Evolutionary conservation across 2,113 vertebrate species (phyloP).

Genomic region (Grallaria varia): DNA sequence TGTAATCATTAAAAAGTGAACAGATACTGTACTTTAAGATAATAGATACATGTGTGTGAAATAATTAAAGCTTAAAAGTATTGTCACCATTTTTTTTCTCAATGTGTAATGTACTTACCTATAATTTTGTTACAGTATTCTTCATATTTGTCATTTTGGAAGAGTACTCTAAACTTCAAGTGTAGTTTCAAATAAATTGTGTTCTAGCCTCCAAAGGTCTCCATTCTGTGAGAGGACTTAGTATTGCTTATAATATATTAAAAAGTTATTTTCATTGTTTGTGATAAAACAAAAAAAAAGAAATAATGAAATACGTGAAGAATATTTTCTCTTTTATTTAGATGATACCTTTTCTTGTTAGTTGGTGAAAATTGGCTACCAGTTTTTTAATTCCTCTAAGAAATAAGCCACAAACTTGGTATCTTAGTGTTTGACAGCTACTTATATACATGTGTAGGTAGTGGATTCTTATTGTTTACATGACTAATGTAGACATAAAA

Average conservation of each 20-base stretch:
- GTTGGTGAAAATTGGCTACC: background rate
- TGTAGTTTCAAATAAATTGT: background rate
- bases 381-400: background rate
- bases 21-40: slow-evolving; percentile 70
- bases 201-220: background rate
- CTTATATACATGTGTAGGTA: background rate
- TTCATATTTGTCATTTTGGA: background rate
- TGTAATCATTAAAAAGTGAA: slow-evolving; percentile 81
- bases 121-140: background rate
- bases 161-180: slow-evolving; percentile 8
- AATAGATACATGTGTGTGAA: slow-evolving; percentile 46
- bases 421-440: background rate
- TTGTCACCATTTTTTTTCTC: background rate
- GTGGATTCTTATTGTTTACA: background rate
- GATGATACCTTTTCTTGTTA: background rate
- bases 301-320: background rate
- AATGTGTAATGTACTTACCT: slow-evolving; percentile 18
- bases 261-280: background rate
- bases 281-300: background rate
- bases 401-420: background rate
- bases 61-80: slow-evolving; percentile 33
- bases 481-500: background rate
- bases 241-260: background rate
- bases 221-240: background rate
- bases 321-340: background rate